A percentile compares a stretch with the other conserved stretches of the same genome.
phyloP scores from a whole-genome alignment of 2,113 vertebrate species.

The Eubucco bourcierii region DNA sequence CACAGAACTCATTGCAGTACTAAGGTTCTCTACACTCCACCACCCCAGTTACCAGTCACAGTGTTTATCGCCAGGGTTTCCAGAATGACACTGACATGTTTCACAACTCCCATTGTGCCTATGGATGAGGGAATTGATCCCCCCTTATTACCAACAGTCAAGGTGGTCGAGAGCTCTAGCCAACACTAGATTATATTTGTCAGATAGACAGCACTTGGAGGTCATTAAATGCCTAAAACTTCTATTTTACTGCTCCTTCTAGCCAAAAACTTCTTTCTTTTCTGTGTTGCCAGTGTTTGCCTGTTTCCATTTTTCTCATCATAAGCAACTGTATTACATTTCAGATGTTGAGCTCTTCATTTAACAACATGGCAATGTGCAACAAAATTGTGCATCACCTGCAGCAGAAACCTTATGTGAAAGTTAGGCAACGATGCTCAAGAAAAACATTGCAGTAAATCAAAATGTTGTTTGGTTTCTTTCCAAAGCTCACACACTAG shows the following conservation, averaged over 20 bases:
- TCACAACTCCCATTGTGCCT: neutral
- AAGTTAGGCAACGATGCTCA: neutral
- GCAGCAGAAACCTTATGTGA: neutral
- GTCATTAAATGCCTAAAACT: neutral
- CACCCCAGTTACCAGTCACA: neutral
- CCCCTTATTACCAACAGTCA: neutral
- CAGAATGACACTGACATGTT: fast-evolving
- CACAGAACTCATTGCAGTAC: neutral
- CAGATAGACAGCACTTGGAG: neutral
- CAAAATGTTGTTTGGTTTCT: neutral
- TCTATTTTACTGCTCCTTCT: neutral
- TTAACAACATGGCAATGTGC: neutral
- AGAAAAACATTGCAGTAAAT: neutral
- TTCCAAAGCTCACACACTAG: neutral
- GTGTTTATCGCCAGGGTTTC: neutral
- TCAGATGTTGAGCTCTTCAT: neutral
- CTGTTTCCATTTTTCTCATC: neutral
- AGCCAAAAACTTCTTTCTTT: neutral
- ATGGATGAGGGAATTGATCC: neutral
- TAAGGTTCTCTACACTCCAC: neutral
- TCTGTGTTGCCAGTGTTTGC: neutral
- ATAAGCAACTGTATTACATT: neutral
- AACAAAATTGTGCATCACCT: neutral
- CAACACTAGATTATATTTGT: neutral
- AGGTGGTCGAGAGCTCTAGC: neutral